Evolutionary conservation across 37 sponge, comb jelly and placozoan species (phyloP), one percentile per base, ranked within the genome.

Genomic region (Ephydatia muelleri): DNA sequence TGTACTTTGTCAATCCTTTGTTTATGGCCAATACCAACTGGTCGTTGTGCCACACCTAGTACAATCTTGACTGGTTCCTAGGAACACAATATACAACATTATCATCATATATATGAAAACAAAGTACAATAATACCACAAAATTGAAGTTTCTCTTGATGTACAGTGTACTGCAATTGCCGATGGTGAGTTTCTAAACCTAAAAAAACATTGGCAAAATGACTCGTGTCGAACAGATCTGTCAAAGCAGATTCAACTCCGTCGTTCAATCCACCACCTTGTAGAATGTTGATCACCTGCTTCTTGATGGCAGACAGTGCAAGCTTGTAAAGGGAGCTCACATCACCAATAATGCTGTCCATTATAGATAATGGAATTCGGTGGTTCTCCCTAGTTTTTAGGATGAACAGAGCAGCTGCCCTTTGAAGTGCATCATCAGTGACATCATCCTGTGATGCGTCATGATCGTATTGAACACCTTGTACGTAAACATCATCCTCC

Each of bases 121-220:
- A 71, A 33, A 34, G 72, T 71, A 4, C 72, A 71, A 34, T 26
- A 71, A 71, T 78, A 78, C 79, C 22, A 78, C 33, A 26, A 78
- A 49, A 26, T 78, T 78, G 9, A 78, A 49, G 64, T 78, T 30
- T 28, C 57, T 78, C 79, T 32, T 43, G 79, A 34, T 67, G 40
- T 36, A 80, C 27, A 9, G 31, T 67, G 40, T 36, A 80, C 27
- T 28, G 31, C 37, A 80, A 34, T 36, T 80, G 81, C 34, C 37
- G 68, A 9, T 80, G 70, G 12, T 80, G 33, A 22, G 81, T 80
- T 68, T 80, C 69, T 28, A 80, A 68, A 26, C 81, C 81, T 25
- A 68, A 30, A 25, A 80, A 80, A 34, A 71, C 32, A 30, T 34
- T 30, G 72, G 72, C 72, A 71, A 33, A 33, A 71, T 71, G 29